Evolutionary conservation across 2,113 vertebrate genomes (phyloP), one percentile per base, ranked within the genome.

Genomic region (Patagioenas fasciata): DNA sequence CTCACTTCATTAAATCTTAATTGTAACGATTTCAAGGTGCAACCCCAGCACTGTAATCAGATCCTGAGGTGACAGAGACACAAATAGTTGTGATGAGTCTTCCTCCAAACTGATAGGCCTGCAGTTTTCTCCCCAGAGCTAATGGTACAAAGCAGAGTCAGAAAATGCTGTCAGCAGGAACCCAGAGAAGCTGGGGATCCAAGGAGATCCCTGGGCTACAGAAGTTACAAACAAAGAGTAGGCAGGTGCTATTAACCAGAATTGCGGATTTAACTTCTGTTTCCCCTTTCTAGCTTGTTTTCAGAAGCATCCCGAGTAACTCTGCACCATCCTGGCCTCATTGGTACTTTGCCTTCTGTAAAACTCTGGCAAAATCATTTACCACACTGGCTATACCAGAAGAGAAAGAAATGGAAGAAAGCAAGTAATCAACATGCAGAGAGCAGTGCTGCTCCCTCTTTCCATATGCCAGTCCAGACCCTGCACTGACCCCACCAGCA

Each of bases 1-100:
- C 34, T 95, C 93, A 93, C 94, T 92, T 95, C 92, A 94, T 97
- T 97, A 96, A 95, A 86, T 70, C 83, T 97, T 95, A 92, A 93
- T 80, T 89, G 86, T 91, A 95, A 95, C 5, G 2, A 82, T 89
- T 82, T 60, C 93, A 94, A 95, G 94, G 91, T 87, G 84, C 80
- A 92, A 89, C 87, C 80, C 95, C 85, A 89, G 95, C 58, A 61
- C 84, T 5, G 7, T 91, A 94, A 95, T 95, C 91, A 93, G 84
- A 95, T 94, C 91, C 84, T 5, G 50, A 95, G 91, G 95, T 96
- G 87, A 75, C 84, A 75, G 54, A 95, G 84, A 66, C 85, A 80
- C 69, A 47, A 80, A 92, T 86, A 88, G 94, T 86, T 88, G 80
- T 80, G 78, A 91, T 86, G 83, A 94, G 47, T 58, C 80, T 94